Evolutionary conservation across 2,888 invertebrate species (phyloP).

Genomic region (Chymomyza amoena): DNA sequence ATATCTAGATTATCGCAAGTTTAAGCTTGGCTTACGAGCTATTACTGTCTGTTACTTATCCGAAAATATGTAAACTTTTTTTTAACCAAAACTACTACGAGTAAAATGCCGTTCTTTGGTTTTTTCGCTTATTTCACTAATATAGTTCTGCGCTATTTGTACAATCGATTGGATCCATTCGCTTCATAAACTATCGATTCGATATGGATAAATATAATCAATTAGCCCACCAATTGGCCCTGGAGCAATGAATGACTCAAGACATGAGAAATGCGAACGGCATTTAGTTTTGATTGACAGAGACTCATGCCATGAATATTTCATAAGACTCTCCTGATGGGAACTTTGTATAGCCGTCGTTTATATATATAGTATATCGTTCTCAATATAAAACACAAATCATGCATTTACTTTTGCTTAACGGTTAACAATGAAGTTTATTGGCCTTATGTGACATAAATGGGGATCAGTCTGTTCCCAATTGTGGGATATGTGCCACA

Average conservation of each 20-base stretch:
- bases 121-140: background rate
- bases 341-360: background rate
- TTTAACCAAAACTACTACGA: background rate
- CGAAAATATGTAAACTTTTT: too few relatives aligned
- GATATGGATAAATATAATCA: background rate
- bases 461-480: conserved; percentile 47
- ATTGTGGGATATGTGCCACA: conserved; percentile 62
- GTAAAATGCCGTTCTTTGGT: background rate
- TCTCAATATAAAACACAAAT: conserved; percentile 74
- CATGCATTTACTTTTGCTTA: conserved; percentile 67
- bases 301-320: conserved; percentile 41
- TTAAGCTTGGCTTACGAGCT: too few relatives aligned
- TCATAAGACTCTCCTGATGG: conserved; percentile 30
- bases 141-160: background rate
- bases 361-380: conserved; percentile 21
- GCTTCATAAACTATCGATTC: background rate
- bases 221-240: background rate
- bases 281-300: background rate
- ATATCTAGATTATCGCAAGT: too few relatives aligned
- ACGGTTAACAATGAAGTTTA: conserved; percentile 68
- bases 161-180: background rate
- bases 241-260: background rate
- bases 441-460: conserved; percentile 61
- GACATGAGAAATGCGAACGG: conserved; percentile 7
- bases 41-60: too few relatives aligned